Evolutionary conservation across 1,140 invertebrate species (phyloP).

Genomic region (Coboldia fuscipes): DNA sequence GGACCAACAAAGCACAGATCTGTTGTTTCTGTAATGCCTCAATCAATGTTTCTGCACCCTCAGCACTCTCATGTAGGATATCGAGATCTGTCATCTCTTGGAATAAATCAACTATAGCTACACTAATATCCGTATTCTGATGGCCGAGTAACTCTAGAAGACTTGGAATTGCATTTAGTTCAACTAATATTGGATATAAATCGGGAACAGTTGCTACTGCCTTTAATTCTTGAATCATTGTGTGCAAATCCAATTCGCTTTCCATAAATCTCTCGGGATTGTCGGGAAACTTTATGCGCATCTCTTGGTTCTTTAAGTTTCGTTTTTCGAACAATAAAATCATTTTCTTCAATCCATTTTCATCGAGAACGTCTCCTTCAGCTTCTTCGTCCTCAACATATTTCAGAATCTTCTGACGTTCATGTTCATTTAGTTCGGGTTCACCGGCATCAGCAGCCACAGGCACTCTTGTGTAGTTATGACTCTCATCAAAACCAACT

Average conservation of each 20-base stretch:
- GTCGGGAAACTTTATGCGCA: slow-evolving; percentile 96
- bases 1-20: slow-evolving; percentile 73
- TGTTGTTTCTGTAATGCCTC: slow-evolving; percentile 69
- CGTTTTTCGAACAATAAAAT: slow-evolving; percentile 86
- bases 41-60: slow-evolving; percentile 56
- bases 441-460: slow-evolving; percentile 17
- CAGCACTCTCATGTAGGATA: slow-evolving; percentile 75
- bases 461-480: neutral
- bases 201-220: slow-evolving; percentile 88
- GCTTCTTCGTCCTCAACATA: slow-evolving; percentile 66
- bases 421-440: slow-evolving; percentile 33
- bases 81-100: slow-evolving; percentile 95
- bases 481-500: slow-evolving; percentile 9
- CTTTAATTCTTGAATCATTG: slow-evolving; percentile 82
- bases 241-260: slow-evolving; percentile 89
- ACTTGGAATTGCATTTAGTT: slow-evolving; percentile 70
- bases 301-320: slow-evolving; percentile 87
- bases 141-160: slow-evolving; percentile 85
- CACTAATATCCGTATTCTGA: slow-evolving; percentile 89
- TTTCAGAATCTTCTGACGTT: slow-evolving; percentile 56
- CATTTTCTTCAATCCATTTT: slow-evolving; percentile 68
- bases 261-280: slow-evolving; percentile 98
- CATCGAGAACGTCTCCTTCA: slow-evolving; percentile 65
- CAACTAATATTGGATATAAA: slow-evolving; percentile 78
- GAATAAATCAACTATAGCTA: slow-evolving; percentile 56